Percentiles rank a stretch among this genome's conserved stretches.
Evolutionary conservation across 92 coral and sea anemone species (phyloP).

Genomic region (Parazoanthus swiftii): DNA sequence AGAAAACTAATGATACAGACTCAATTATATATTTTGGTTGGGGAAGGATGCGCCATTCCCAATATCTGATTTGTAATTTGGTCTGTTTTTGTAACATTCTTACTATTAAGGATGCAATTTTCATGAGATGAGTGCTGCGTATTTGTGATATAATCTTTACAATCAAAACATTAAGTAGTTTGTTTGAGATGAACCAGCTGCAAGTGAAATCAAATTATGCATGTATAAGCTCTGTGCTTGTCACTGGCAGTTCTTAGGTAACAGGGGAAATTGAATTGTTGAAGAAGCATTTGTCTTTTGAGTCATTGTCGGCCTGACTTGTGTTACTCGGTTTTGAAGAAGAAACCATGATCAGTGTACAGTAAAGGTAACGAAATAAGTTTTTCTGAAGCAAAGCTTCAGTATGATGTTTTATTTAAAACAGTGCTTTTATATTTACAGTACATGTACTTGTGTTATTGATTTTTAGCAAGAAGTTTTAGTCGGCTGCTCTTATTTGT

Average conservation of each 20-base stretch:
- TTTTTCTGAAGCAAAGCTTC: neutral
- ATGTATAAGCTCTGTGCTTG: constrained; percentile 18
- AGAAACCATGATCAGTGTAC: neutral
- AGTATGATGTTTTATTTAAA: neutral
- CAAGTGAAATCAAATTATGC: constrained; percentile 17
- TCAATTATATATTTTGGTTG: neutral
- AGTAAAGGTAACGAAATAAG: constrained; percentile 2
- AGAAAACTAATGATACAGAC: neutral
- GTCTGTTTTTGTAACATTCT: neutral
- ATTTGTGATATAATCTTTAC: neutral
- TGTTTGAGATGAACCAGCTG: constrained; percentile 34
- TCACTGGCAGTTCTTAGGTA: neutral
- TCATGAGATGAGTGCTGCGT: neutral
- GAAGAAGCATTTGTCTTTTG: neutral
- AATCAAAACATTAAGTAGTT: constrained; percentile 6
- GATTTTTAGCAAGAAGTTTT: neutral
- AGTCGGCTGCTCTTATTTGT: neutral
- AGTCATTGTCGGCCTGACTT: constrained; percentile 1
- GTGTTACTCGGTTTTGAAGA: neutral
- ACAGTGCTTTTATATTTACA: neutral
- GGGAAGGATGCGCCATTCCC: neutral
- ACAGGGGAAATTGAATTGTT: constrained; percentile 9
- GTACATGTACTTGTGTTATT: neutral
- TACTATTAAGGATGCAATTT: neutral
- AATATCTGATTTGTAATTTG: neutral